Evolutionary conservation across 2,888 invertebrate genomes (phyloP).

Genomic region (Caprella mutica): DNA sequence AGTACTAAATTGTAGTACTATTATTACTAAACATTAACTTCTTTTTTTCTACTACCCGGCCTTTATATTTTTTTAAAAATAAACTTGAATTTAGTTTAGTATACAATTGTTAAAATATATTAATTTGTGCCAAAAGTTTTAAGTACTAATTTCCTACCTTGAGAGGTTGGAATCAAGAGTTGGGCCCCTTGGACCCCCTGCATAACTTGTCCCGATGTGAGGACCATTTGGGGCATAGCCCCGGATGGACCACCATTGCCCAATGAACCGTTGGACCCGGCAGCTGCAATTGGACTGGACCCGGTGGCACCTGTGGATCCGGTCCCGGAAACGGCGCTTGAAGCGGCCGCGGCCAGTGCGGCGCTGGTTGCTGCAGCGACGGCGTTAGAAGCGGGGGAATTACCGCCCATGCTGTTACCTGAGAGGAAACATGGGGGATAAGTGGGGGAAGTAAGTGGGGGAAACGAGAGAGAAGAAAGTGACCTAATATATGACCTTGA

Average conservation of each 20-base stretch:
- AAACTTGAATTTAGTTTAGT: no score
- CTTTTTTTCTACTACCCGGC: no score
- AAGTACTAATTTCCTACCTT: constrained; percentile 51
- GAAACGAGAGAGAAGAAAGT: no score
- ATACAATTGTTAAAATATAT: background rate
- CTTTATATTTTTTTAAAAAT: no score
- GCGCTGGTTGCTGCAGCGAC: background rate
- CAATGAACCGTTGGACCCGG: background rate
- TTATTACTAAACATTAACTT: no score
- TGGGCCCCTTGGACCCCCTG: constrained; percentile 90
- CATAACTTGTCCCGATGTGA: constrained; percentile 80
- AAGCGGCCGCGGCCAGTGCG: constrained; percentile 18
- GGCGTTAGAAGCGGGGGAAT: background rate
- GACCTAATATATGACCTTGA: no score
- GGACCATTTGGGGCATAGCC: constrained; percentile 78
- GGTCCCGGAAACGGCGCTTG: constrained; percentile 7
- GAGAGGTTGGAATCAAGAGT: constrained; percentile 85
- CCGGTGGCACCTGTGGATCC: constrained; percentile 2
- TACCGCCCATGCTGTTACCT: constrained; percentile 5
- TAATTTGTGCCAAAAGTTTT: background rate
- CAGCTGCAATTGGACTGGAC: constrained; percentile 8
- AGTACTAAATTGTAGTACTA: no score
- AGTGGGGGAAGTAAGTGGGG: no score
- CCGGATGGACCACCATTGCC: background rate
- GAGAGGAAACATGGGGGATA: background rate